Conservation (phyloP, 2,888 invertebrate genomes). For the Lycocerus yunnanus region DNA sequence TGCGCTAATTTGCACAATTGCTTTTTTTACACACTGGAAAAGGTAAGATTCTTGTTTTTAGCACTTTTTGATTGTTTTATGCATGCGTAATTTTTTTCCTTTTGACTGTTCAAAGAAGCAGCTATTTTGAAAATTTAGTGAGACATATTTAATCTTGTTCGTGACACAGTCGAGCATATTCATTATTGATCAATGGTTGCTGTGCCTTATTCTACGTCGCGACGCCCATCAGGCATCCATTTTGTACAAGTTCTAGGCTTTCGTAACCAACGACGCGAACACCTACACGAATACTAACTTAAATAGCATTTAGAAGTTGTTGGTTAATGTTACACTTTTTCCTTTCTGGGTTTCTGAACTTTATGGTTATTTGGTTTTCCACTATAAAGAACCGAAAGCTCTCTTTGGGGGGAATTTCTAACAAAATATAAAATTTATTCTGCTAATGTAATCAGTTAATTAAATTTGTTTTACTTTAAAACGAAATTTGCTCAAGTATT, state of each 20-base stretch:
- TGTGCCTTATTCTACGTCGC: constrained; percentile 53
- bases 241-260: constrained; percentile 47
- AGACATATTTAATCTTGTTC: constrained; percentile 35
- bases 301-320: constrained; percentile 32
- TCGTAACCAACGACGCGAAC: constrained; percentile 39
- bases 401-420: neutral
- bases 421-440: neutral
- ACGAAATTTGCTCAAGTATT: neutral
- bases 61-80: neutral
- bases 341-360: constrained; percentile 23
- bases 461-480: neutral
- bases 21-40: neutral
- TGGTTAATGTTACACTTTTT: constrained; percentile 19
- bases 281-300: constrained; percentile 35
- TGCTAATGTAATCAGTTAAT: neutral
- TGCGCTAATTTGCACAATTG: neutral
- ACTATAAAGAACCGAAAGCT: neutral
- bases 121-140: neutral
- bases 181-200: constrained; percentile 55
- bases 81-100: neutral
- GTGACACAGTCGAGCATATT: constrained; percentile 52
- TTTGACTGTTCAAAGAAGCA: neutral
- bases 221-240: constrained; percentile 54
- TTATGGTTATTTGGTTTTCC: constrained; percentile 18
- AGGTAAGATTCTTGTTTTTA: neutral